Base-by-base conservation (phyloP, 2,113 vertebrate species). In the Corvus cornix region DNA sequence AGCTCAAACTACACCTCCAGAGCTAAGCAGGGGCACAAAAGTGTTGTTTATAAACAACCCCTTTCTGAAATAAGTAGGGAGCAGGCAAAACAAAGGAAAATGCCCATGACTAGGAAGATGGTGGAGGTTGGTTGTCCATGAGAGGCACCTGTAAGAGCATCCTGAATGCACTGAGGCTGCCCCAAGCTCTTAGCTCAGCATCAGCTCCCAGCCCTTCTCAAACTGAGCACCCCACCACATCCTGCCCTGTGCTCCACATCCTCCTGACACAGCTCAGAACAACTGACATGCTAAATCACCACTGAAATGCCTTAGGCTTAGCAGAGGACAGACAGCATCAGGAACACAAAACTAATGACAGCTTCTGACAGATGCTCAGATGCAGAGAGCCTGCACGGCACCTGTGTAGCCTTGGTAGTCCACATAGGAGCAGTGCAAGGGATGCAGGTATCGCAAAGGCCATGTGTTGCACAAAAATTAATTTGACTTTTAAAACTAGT, bases 141-240 rank as follows among this genome's bases (percentile, higher is more conserved):
- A 60, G 27, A 49, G 22, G 17, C 33, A 68, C 21, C 49, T 30
- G 7, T 18, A 37, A 43, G 39, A 80, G n/a, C 53, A 84, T 16
- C 67, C 55, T 37, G 31, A n/a, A 11, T 1, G 2, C 33, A 37
- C 35, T 1, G 2, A 81, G 35, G 26, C 11, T 76, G 21, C 37
- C 15, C 37, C 39, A 63, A 53, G 33, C 28, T 53, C 55, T 44
- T 12, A 6, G 52, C 66, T 68, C 20, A 68, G 16, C 62, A 30
- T 48, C 68, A 70, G 37, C 59, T 66, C 81, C 81, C 63, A 60
- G 16, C 23, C 27, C 85, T 72, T 19, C 63, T 2, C 52, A 44
- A 58, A 20, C 16, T 0, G 2, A 70, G 28, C n/a, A 10, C 37
- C 26, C 12, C 4, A 1, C 9, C 35, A 59, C 6, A 0, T n/a